Evolutionary conservation across 2,113 vertebrate genomes (phyloP).

Genomic region (Ctenodactylus gundi): DNA sequence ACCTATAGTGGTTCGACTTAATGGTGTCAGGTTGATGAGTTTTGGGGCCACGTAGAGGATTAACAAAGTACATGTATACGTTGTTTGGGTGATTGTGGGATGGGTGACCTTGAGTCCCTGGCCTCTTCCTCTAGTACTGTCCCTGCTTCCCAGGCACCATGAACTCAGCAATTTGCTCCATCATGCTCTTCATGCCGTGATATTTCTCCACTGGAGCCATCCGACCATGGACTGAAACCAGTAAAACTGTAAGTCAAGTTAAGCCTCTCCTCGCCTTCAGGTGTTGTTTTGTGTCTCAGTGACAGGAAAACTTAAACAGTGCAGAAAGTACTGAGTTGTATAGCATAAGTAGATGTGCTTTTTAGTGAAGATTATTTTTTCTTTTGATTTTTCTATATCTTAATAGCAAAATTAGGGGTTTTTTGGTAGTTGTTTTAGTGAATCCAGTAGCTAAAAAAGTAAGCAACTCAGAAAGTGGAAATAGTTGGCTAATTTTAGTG

Average conservation of each 20-base stretch:
- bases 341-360: background rate
- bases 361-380: background rate
- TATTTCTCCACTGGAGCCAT: background rate
- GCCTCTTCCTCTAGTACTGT: background rate
- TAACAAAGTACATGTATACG: no score
- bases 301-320: background rate
- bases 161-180: background rate
- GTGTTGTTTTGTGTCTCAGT: background rate
- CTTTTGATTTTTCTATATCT: background rate
- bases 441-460: background rate
- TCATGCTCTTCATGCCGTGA: background rate
- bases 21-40: background rate
- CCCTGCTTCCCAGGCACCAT: background rate
- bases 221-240: no score
- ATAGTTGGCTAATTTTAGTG: background rate
- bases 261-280: background rate
- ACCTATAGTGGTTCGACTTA: background rate
- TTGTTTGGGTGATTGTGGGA: background rate
- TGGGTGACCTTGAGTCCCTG: background rate
- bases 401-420: background rate
- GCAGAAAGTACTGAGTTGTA: background rate
- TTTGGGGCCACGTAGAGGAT: no score
- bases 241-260: background rate
- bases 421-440: background rate
- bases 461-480: background rate